Evolutionary conservation across 2,888 invertebrate species (phyloP), one percentile per base, ranked within the genome.

Genomic region (Hemistola chrysoprasaria): DNA sequence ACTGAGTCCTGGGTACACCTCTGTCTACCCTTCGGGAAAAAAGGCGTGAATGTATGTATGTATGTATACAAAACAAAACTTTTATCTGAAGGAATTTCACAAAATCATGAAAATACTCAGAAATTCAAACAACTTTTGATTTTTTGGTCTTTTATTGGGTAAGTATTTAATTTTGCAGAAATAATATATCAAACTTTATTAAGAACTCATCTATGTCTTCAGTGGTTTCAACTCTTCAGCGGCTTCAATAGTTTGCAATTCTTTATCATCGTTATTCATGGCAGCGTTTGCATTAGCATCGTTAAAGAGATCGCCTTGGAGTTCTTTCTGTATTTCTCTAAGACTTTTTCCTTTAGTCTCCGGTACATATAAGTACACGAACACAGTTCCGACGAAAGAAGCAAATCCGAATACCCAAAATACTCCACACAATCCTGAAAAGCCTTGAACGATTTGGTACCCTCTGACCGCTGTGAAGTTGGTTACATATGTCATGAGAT

Each of bases 261-360:
- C 16, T 16, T 16, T 16, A 16, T 2, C 16, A 16, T 3, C 16
- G 7, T 25, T 8, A 5, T 22, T 20, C 36, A 48, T 47, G 8
- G 51, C 48, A 29, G 56, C 47, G 41, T 45, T 57, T 6, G 49
- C 54, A 21, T 53, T 56, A 1, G 36, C 36, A 8, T 45, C 55
- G 29, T 62, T 62, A 35, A 67, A 66, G 1, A 53, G 30, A 8
- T 59, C 55, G 6, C 84, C 82, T 50, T 89, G 84, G 1, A 92
- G 56, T 20, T 88, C 71, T 8, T 84, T 73, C 56, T 91, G 90
- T 43, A 92, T 91, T 38, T 91, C 90, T 10, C 83, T 63, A 24
- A 91, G 72, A 24, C 90, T 90, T 53, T 90, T 91, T 0, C 90
- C 90, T 54, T 85, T 90, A 0, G 91, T 91, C 65, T 92, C 92